Evolutionary conservation across 1,140 invertebrate genomes (phyloP), one percentile per base, ranked within the genome.

Genomic region (Anastrepha obliqua): DNA sequence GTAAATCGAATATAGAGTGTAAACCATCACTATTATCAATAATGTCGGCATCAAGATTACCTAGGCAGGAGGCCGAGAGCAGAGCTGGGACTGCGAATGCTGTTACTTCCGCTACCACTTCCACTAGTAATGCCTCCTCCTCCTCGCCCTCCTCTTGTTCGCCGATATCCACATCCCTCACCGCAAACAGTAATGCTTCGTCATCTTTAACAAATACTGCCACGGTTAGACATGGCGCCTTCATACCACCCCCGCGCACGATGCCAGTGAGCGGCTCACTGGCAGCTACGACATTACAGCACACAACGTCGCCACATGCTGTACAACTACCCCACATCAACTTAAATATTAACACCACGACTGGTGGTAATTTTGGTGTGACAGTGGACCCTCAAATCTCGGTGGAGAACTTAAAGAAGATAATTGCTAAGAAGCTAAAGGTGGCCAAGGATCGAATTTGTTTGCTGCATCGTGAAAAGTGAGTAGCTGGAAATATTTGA

Each of bases 401-500:
- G 88, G 96, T 98, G 85, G 97, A 98, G 90, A 97, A 96, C 92
- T 95, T 98, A 17, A 98, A 98, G 94, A 97, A 97, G 94, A 95
- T 97, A 78, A 97, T 98, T 90, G 97, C 97, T n/a, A 98, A 98
- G 94, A 96, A 96, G 93, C 94, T 98, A 88, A 98, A 97, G 95
- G 97, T 98, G 91, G 96, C 97, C 89, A 98, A 98, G 94, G 97
- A 98, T 94, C 96, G 97, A 91, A 98, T 98, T 94, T 97, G 97
- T 93, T 94, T 99, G 90, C 95, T 99, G 87, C 96, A 98, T 94
- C 96, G 97, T 90, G 97, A 99, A 94, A 98, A 97, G 98, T 98
- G 94, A 95, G 95, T 94, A 91, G 0, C 58, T 85, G 9, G 5
- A 62, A 62, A 60, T 60, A 60, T 44, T 86, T n/a, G n/a, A 17